Base-by-base conservation (phyloP, 2,113 vertebrate species). In the Glaucidium brasilianum region DNA sequence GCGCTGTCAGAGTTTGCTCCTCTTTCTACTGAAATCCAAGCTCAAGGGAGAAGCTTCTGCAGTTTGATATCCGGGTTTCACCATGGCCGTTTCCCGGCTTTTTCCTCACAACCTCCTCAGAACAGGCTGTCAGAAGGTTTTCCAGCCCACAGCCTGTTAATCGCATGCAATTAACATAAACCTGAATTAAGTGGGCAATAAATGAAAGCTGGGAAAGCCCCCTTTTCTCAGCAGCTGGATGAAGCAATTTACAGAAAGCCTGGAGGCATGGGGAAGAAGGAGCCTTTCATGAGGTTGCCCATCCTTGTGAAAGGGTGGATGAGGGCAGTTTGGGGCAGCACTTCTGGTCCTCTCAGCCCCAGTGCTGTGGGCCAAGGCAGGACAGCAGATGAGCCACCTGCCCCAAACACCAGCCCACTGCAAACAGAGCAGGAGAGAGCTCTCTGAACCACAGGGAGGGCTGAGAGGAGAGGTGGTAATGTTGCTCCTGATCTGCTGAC, bases 191-290 rank as follows among this genome's bases (percentile, higher is more conserved):
- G 15, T 7, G 37, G 32, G 27, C 80, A 35, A 60, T 35, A 93
- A 95, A 83, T 66, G 72, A 95, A 81, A 86, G 62, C 76, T 95
- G 97, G 97, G 96, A 97, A 97, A 95, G 53, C 94, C 96, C 96
- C 94, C 77, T 90, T 67, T 90, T 95, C 76, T 71, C 77, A 86
- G 89, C 77, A 94, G 80, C 85, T 91, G 86, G 85, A 73, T 90
- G 85, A 94, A 29, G 84, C 92, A 90, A 90, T 95, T 95, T 91
- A 50, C 84, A 52, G 94, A 64, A 58, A 62, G 72, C 85, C 92
- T n/a, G 73, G 66, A 86, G 93, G 88, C 16, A 0, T 7, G 11
- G 53, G 41, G 55, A 76, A 73, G 85, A 72, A 53, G 81, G 26
- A 87, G 49, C 62, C 67, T 94, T 96, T 96, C 81, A 66, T 89